A percentile compares a stretch with the other conserved stretches of the same genome.
These are phyloP conservation scores for Cyanoderma ruficeps DNA, from an alignment of 2,113 vertebrate genomes.

Conservation along the genomic window DNA sequence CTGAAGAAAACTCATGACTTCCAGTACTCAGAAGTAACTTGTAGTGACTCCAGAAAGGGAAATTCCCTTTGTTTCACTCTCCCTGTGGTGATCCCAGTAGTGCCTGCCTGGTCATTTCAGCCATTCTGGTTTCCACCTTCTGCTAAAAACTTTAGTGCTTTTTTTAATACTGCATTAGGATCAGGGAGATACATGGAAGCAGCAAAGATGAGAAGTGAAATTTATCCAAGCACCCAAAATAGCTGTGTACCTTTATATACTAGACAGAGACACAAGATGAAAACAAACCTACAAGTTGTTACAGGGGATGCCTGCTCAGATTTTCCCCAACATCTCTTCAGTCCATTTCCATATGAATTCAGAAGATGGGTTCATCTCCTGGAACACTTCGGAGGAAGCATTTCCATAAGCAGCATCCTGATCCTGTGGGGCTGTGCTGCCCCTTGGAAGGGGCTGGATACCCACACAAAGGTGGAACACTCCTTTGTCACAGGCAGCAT, in stretches of 20 bases:
- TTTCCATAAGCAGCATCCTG: background rate
- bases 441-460: background rate
- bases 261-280: background rate
- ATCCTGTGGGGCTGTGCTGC: background rate
- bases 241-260: background rate
- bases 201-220: background rate
- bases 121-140: background rate
- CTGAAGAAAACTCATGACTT: background rate
- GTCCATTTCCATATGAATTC: background rate
- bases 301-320: background rate
- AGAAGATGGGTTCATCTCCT: accelerated
- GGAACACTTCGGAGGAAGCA: background rate
- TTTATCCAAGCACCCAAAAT: background rate
- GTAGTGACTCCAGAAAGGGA: background rate
- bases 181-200: background rate
- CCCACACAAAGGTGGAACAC: background rate
- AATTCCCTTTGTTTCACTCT: background rate
- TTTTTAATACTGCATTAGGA: background rate
- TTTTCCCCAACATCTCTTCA: background rate
- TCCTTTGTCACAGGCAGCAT: background rate
- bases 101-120: background rate
- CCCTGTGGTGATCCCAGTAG: background rate
- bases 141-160: background rate
- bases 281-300: background rate
- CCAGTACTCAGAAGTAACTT: background rate